Evolutionary conservation across 2,797 vertebrate genomes (phyloP), one percentile per base, ranked within the genome.

Genomic region (Galaxias olidus): DNA sequence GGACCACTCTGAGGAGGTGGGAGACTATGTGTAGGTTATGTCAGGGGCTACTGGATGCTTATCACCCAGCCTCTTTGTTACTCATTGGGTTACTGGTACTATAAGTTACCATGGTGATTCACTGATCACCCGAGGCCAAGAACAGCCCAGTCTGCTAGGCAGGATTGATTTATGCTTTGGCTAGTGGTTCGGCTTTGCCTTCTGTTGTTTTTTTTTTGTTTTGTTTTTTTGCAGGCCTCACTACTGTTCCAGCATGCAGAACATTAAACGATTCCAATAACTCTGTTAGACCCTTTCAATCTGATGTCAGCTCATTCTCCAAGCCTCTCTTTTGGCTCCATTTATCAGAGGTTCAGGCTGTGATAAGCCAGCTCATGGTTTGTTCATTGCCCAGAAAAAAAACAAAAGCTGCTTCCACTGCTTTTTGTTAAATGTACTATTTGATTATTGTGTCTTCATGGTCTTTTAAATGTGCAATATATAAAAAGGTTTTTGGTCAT

Each of bases 71-170:
- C 54, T 92, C 91, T 68, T 84, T 89, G 13, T 65, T 92, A 51
- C 82, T 94, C 75, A 86, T 94, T 9, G 91, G 86, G 67, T 89
- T 90, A 0, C 70, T 94, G 19, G 93, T 92, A 55, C 63, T 92
- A 0, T 92, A 95, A 80, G 93, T 90, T 13, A 86, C 80, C 0
- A 46, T 93, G 48, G 91, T 94, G 58, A 90, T 80, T 61, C 90
- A 84, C 63, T 84, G 91, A 81, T 84, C 93, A 40, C n/a, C 19
- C 1, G 0, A 71, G 54, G 3, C 47, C 92, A 4, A 86, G 92
- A 73, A 94, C 92, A 0, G 89, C 90, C 69, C 86, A 62, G 14
- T 81, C 77, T 0, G 91, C 92, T 48, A 85, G 80, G 14, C 46
- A 82, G 45, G 20, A 68, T 1, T 82, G 83, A 70, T 58, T 74